Evolutionary conservation across 1,140 invertebrate genomes (phyloP).

Genomic region (Drosophila rhopaloa): DNA sequence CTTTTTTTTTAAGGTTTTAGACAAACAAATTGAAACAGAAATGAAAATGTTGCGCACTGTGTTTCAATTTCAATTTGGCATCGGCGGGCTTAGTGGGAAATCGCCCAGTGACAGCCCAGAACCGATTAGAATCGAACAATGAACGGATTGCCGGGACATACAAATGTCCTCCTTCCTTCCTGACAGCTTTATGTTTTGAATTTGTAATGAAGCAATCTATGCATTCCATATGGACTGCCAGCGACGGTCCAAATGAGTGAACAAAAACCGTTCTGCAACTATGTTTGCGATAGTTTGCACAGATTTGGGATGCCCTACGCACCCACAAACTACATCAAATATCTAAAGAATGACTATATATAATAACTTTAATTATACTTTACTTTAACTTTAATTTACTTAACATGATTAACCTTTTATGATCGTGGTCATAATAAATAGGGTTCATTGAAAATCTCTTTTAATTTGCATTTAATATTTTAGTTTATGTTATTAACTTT

Average conservation of each 20-base stretch:
- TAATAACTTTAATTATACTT: too few species aligned
- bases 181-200: slow-evolving; percentile 55
- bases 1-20: slow-evolving; percentile 61
- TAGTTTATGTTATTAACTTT: too few species aligned
- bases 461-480: too few species aligned
- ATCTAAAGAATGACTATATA: too few species aligned
- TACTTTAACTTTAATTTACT: too few species aligned
- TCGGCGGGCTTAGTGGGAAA: slow-evolving; percentile 37
- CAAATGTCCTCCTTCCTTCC: slow-evolving; percentile 48
- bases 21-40: slow-evolving; percentile 46
- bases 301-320: slow-evolving; percentile 4
- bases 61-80: slow-evolving; percentile 46
- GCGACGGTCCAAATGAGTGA: slow-evolving; percentile 13
- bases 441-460: too few species aligned
- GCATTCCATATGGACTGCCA: slow-evolving; percentile 28
- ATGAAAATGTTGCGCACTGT: slow-evolving; percentile 27
- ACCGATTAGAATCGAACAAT: slow-evolving; percentile 22
- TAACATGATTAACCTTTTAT: too few species aligned
- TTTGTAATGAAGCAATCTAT: slow-evolving; percentile 49
- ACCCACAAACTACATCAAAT: not conserved
- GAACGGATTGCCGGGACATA: slow-evolving; percentile 29
- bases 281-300: slow-evolving; percentile 40
- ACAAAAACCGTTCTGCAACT: slow-evolving; percentile 38
- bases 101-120: slow-evolving; percentile 15
- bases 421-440: too few species aligned